Percentiles rank a stretch among this genome's conserved stretches.
Conservation (phyloP, 2,113 vertebrate genomes). For the Setophaga petechia region DNA sequence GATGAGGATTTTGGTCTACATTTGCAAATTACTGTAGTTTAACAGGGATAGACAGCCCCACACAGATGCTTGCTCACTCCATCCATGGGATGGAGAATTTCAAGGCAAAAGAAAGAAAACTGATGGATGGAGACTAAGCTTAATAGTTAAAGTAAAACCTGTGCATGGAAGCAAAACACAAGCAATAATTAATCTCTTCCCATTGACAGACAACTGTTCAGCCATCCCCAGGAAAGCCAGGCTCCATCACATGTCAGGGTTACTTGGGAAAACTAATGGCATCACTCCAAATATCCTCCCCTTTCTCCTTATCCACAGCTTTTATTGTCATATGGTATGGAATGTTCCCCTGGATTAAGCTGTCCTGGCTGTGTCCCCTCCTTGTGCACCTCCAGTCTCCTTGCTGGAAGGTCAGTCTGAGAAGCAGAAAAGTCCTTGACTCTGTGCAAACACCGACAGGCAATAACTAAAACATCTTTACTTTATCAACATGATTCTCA, state of each 20-base stretch:
- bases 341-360: background rate
- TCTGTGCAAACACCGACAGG: background rate
- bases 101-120: background rate
- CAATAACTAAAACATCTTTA: background rate
- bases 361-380: background rate
- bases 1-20: rapidly evolving
- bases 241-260: rapidly evolving
- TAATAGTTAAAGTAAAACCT: background rate
- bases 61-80: rapidly evolving
- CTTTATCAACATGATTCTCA: background rate
- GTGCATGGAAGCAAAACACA: background rate
- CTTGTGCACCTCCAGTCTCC: background rate
- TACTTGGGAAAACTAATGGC: rapidly evolving
- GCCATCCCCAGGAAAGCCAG: background rate
- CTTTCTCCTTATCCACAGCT: background rate
- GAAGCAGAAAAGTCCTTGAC: background rate
- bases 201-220: rapidly evolving
- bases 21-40: background rate
- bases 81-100: rapidly evolving
- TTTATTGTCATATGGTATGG: background rate
- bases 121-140: background rate
- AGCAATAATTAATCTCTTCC: background rate
- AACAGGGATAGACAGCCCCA: background rate
- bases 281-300: background rate
- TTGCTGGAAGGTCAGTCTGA: rapidly evolving